These are phyloP conservation scores for Cynoglossus semilaevis DNA, from an alignment of 2,113 vertebrate species.

Conservation along the genomic window DNA sequence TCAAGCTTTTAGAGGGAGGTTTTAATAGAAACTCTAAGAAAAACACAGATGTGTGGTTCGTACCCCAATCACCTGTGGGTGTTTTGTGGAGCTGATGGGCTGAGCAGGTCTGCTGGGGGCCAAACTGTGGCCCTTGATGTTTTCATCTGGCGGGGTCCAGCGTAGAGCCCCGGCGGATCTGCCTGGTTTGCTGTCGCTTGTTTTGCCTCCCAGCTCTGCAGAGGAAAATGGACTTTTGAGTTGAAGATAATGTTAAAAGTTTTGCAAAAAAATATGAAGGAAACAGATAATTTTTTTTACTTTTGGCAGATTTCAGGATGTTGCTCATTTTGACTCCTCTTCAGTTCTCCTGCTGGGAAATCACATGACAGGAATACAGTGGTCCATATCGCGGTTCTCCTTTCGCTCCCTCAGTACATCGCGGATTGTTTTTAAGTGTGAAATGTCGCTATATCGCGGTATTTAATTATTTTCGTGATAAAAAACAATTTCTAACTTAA, in stretches of 20 bases:
- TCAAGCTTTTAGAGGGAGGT: not conserved
- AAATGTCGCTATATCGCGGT: too few species aligned
- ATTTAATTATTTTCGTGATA: too few species aligned
- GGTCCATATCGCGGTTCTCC: too few species aligned
- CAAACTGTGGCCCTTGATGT: conserved; percentile 65
- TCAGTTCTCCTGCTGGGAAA: conserved; percentile 9
- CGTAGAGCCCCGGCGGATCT: conserved; percentile 70
- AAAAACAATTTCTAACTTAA: too few species aligned
- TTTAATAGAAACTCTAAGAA: too few species aligned
- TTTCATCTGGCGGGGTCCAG: conserved; percentile 64
- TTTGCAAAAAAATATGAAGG: too few species aligned
- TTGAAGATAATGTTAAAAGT: not conserved
- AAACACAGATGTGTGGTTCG: not conserved
- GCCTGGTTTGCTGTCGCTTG: conserved; percentile 58
- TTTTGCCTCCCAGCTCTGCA: conserved; percentile 32
- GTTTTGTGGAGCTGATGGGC: conserved; percentile 6
- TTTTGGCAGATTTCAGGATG: conserved; percentile 64
- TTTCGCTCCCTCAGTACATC: too few species aligned
- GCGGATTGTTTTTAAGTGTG: too few species aligned
- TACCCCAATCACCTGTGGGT: conserved; percentile 50
- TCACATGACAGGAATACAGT: not conserved
- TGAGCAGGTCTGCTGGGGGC: conserved; percentile 51
- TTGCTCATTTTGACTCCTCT: conserved; percentile 54
- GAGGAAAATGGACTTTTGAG: not conserved
- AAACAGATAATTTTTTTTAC: conserved; percentile 29